A percentile compares a stretch with the other conserved stretches of the same genome.
These are phyloP conservation scores for Trinorchestia longiramus DNA, from an alignment of 1,140 invertebrate genomes.

Conservation along the genomic window DNA sequence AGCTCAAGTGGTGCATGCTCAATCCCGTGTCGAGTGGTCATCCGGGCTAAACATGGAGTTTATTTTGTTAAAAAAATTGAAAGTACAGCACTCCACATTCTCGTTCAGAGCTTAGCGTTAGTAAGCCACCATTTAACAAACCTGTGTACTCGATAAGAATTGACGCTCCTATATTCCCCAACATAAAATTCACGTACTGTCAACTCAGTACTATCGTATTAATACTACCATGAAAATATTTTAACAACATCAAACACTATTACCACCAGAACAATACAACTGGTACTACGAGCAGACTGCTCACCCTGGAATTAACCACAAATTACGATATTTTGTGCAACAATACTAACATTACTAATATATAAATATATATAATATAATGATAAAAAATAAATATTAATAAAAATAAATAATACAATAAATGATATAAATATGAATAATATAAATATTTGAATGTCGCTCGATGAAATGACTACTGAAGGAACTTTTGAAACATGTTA, in stretches of 20 bases:
- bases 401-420: too few species aligned
- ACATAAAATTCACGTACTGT: neutral
- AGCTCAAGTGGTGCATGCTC: too few species aligned
- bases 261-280: neutral
- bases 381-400: too few species aligned
- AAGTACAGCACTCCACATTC: too few species aligned
- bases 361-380: neutral
- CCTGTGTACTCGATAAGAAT: neutral
- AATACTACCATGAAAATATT: neutral
- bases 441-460: neutral
- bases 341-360: neutral
- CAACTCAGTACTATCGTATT: neutral
- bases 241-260: neutral
- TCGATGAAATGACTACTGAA: neutral
- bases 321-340: neutral
- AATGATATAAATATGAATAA: too few species aligned
- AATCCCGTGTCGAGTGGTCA: too few species aligned
- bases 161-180: neutral
- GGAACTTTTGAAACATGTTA: neutral
- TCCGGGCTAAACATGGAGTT: too few species aligned
- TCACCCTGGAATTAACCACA: neutral
- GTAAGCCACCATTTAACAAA: neutral
- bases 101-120: neutral
- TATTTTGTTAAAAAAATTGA: too few species aligned
- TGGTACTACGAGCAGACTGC: neutral